These are phyloP conservation scores for Eurystomus gularis DNA, from an alignment of 2,113 vertebrate genomes.

Conservation along the genomic window DNA sequence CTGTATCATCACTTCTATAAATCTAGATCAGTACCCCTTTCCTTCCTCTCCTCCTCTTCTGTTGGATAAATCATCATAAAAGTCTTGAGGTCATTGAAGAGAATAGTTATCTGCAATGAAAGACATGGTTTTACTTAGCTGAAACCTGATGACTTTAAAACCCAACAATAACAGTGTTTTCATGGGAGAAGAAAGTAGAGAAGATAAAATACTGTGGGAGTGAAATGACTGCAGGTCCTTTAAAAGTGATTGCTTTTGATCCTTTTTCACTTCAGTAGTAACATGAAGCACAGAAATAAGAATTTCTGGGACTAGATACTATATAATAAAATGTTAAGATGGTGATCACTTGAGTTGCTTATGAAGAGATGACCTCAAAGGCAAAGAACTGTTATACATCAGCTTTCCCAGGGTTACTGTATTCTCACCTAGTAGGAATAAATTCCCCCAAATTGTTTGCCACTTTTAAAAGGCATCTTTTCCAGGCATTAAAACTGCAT, in stretches of 20 bases:
- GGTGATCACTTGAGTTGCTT: neutral
- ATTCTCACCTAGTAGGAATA: neutral
- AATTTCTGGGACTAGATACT: neutral
- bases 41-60: neutral
- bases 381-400: neutral
- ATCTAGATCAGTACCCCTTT: neutral
- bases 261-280: neutral
- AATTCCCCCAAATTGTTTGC: neutral
- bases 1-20: neutral
- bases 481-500: neutral
- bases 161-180: neutral
- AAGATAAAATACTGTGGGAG: neutral
- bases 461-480: neutral
- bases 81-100: neutral
- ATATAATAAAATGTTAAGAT: neutral
- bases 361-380: neutral
- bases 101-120: neutral
- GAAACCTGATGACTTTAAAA: neutral
- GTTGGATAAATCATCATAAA: neutral
- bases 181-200: neutral
- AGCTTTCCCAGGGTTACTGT: neutral
- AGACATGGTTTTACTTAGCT: neutral
- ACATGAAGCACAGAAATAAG: neutral
- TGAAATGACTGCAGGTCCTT: neutral
- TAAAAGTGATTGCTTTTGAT: constrained; percentile 5